Percentiles rank a stretch among this genome's conserved stretches.
These are phyloP conservation scores for Collichthys lucidus DNA, from an alignment of 2,113 vertebrate genomes.

Conservation along the genomic window DNA sequence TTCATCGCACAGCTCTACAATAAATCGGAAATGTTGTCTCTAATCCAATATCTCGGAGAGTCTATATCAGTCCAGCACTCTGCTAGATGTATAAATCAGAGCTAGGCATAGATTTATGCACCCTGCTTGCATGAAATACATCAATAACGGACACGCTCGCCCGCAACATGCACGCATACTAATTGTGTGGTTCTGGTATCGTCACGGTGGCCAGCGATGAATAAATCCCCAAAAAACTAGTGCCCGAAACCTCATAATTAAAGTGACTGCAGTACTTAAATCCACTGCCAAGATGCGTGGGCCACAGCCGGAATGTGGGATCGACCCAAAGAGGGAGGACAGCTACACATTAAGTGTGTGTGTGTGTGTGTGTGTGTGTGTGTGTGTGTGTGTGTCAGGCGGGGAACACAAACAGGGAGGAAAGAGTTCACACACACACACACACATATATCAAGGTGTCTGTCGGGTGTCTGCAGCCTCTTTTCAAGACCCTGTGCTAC, in stretches of 20 bases:
- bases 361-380: slow-evolving; percentile 22
- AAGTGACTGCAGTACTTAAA: slow-evolving; percentile 41
- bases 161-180: slow-evolving; percentile 45
- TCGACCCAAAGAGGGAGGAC: slow-evolving; percentile 35
- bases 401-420: neutral
- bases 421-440: slow-evolving; percentile 22
- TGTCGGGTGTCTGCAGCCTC: slow-evolving; percentile 26
- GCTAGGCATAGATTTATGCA: neutral
- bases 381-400: neutral
- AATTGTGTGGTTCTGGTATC: slow-evolving; percentile 60
- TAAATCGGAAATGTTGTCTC: neutral
- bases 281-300: slow-evolving; percentile 51
- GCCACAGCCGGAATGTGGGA: slow-evolving; percentile 66
- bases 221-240: slow-evolving; percentile 39
- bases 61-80: neutral
- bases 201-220: slow-evolving; percentile 19
- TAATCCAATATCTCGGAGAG: slow-evolving; percentile 1
- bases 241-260: slow-evolving; percentile 48
- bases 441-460: slow-evolving; percentile 10
- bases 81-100: neutral
- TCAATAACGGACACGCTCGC: slow-evolving; percentile 9
- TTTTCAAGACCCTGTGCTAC: slow-evolving; percentile 56
- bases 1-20: slow-evolving; percentile 20
- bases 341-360: slow-evolving; percentile 23
- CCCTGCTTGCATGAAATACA: slow-evolving; percentile 22